Evolutionary conservation across 2,888 invertebrate genomes (phyloP).

Genomic region (Deladenus siricidicola): DNA sequence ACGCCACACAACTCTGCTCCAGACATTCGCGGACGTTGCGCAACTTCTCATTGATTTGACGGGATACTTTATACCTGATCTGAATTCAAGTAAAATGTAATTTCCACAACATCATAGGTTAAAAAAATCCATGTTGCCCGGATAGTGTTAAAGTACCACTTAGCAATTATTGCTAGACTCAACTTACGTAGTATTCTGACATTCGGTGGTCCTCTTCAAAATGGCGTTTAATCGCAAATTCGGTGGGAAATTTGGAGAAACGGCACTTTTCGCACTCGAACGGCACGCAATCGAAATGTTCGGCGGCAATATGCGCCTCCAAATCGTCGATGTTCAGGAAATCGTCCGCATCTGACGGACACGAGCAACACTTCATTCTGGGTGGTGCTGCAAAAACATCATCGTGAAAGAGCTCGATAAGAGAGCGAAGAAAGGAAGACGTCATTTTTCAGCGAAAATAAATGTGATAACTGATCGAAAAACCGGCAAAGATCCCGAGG

Average conservation of each 20-base stretch:
- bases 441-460: not conserved
- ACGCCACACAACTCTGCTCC: not conserved
- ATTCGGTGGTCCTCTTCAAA: conserved; percentile 31
- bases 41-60: not conserved
- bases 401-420: too few species aligned
- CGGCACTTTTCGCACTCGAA: conserved; percentile 40
- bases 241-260: conserved; percentile 42
- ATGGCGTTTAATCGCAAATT: conserved; percentile 33
- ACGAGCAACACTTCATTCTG: not conserved
- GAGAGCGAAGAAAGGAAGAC: not conserved
- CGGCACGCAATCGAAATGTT: conserved; percentile 22
- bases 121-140: too few species aligned
- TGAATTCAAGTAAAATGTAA: not conserved
- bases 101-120: too few species aligned
- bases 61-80: not conserved
- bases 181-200: conserved; percentile 33
- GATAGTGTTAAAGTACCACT: too few species aligned
- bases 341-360: not conserved
- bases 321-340: conserved; percentile 12
- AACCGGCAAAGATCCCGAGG: not conserved
- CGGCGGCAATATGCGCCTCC: conserved; percentile 17
- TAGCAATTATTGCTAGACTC: not conserved
- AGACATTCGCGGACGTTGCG: not conserved
- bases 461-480: not conserved
- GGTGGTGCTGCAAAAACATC: too few species aligned